Base-by-base conservation (phyloP, 2,888 invertebrate species). In the Hartigia nigra region DNA sequence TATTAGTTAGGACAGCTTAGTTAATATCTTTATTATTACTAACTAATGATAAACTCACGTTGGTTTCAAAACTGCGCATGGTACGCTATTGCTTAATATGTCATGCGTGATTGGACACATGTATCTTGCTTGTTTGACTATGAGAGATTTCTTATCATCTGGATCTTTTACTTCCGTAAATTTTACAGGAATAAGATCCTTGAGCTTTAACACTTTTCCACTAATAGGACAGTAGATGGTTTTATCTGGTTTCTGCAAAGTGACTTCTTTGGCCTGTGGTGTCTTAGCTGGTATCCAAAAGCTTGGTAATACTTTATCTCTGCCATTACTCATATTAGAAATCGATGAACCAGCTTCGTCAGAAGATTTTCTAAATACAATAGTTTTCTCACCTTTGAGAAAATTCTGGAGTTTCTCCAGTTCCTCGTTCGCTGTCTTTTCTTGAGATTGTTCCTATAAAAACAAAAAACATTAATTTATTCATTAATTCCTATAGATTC, bases 61-160 rank as follows among this genome's bases (percentile, higher is more conserved):
- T 79, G 97, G 95, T 92, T 94, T 95, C 77, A 99, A 94, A 39
- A 99, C 96, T 81, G 97, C 99, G 92, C 97, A 98, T 0, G 98
- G 98, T 3, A 98, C 96, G 12, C 98, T 96, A 93, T 99, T 99
- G 83, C 97, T 96, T 69, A 99, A 93, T 81, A 98, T 95, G 92
- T 99, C 99, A 91, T 98, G 97, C 1, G 99, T 99, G 0, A 99
- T 96, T 1, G 99, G 97, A 91, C 99, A 99, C 96, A 98, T 98
- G 90, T 98, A 99, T 85, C 99, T 94, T 83, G 97, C 97, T 90
- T 97, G 95, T 91, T 97, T 98, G 0, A 96, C 94, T 84, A 98
- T 97, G 39, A 98, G 92, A 1, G 98, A 96, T 86, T 96, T 96
- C 86, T 96, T 97, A 84, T 96, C 96, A 89, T 96, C 96, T 0